Base-by-base conservation (phyloP, 1,140 invertebrate species). In the Drosophila micromelanica region DNA sequence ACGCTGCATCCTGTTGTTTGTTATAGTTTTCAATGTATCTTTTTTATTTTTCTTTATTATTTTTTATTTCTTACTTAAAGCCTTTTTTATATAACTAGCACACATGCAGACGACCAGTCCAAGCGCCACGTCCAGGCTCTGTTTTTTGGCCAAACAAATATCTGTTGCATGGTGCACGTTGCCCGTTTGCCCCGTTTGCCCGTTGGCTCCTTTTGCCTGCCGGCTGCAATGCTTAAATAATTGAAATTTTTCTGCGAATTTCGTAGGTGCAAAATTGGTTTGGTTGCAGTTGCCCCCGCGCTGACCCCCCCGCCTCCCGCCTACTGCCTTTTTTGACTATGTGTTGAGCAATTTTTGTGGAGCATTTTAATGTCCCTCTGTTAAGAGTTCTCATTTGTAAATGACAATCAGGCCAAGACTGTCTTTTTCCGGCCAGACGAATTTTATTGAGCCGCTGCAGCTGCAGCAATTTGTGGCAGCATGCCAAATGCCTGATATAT, bases 1-100 rank as follows among this genome's bases (percentile, higher is more conserved):
- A n/a, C 8, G 59, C 69, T 78, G 81, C 79, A 89, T 89, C 84
- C 85, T 89, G 84, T 89, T 89, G 84, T 89, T 89, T 87, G 84
- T 89, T 87, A 89, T 86, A 87, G 65, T 86, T 78, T 78, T 60
- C 63, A 40, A 78, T 74, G 75, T 27, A 27, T 27, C 6, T 35
- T 7, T 35, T 8, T 35, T 35, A n/a, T 9, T 7, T 7, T 35
- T 7, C 7, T 35, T 35, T 35, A 27, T 27, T 27, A 27, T 35
- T 78, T 78, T 86, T 87, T 87, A 89, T 89, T 87, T 89, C 84
- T 87, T 89, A 77, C 59, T 89, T 80, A 77, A 45, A 60, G 48
- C 48, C 60, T 87, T 87, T 87, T 52, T 51, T 87, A 89, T 84
- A 89, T 89, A 89, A 89, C 84, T 74, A 76, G 69, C 76, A 85